These are phyloP conservation scores for Plagodis pulveraria DNA, from an alignment of 2,888 invertebrate genomes.

Conservation along the genomic window DNA sequence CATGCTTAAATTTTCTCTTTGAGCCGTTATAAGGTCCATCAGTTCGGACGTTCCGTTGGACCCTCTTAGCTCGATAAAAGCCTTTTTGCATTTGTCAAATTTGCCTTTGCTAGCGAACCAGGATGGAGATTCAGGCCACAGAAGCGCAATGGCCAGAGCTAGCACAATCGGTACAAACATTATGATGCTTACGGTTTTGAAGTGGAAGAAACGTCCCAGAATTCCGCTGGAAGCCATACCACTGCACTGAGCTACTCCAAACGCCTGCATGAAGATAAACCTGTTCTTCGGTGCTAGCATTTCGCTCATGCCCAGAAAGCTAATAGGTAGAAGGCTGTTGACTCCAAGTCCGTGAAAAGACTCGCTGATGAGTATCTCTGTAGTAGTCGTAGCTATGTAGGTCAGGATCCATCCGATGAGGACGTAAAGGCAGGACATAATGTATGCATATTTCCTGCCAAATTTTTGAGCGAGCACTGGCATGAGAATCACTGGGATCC, in stretches of 20 bases:
- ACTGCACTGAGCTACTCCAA: constrained; percentile 8
- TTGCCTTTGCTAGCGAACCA: constrained; percentile 26
- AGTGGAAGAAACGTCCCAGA: constrained; percentile 15
- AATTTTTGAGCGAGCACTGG: constrained; percentile 14
- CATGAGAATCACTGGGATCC: constrained; percentile 17
- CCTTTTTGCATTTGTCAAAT: constrained; percentile 6
- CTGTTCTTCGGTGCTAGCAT: constrained; percentile 18
- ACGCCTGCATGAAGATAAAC: constrained; percentile 4
- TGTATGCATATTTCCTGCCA: constrained; percentile 22
- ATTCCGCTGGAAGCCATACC: constrained; percentile 14
- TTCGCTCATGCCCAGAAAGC: constrained; percentile 20
- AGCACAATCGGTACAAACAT: neutral
- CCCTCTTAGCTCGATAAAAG: neutral
- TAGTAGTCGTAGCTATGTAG: constrained; percentile 9
- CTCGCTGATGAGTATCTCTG: constrained; percentile 17
- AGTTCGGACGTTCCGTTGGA: neutral
- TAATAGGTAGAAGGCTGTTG: constrained; percentile 16
- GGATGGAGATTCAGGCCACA: constrained; percentile 32
- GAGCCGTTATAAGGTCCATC: neutral
- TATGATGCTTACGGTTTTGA: neutral
- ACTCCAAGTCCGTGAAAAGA: constrained; percentile 19
- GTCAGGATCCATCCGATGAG: constrained; percentile 23
- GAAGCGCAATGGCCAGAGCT: constrained; percentile 7
- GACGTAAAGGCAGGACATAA: constrained; percentile 15
- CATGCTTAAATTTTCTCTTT: constrained; percentile 4